Percentiles rank a stretch among this genome's conserved stretches.
These are phyloP conservation scores for Fistularia tabacaria DNA, from an alignment of 2,797 vertebrate genomes.

Conservation along the genomic window DNA sequence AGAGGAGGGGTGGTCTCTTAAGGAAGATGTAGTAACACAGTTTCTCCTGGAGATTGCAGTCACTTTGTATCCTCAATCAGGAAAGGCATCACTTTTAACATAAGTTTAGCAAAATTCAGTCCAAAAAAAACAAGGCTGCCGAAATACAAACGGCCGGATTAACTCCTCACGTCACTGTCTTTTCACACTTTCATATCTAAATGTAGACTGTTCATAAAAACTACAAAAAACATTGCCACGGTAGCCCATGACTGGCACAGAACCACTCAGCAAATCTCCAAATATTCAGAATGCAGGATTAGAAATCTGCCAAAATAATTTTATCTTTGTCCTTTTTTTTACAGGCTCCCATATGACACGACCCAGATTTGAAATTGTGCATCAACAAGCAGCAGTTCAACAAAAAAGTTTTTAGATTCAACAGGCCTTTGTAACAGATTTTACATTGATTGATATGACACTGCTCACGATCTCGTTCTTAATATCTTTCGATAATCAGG, in stretches of 20 bases:
- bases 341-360: constrained; percentile 27
- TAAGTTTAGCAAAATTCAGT: constrained; percentile 14
- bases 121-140: not conserved
- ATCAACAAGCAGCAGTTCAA: constrained; percentile 33
- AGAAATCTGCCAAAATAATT: constrained; percentile 43
- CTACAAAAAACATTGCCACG: constrained; percentile 13
- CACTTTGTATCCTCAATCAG: constrained; percentile 7
- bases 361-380: constrained; percentile 42
- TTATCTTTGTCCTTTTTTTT: constrained; percentile 30
- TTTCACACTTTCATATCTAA: not conserved
- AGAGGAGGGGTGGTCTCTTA: constrained; percentile 41
- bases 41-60: constrained; percentile 1
- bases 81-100: constrained; percentile 20
- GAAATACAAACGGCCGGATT: constrained; percentile 20
- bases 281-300: constrained; percentile 34
- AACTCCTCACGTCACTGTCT: constrained; percentile 4
- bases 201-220: constrained; percentile 27
- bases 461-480: constrained; percentile 22
- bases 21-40: constrained; percentile 32
- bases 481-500: constrained; percentile 2
- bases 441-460: constrained; percentile 14
- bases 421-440: constrained; percentile 5
- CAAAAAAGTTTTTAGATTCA: constrained; percentile 26
- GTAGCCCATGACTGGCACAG: constrained; percentile 26
- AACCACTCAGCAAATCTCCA: constrained; percentile 35